A percentile compares a stretch with the other conserved stretches of the same genome.
Conservation (phyloP, 2,113 vertebrate genomes). For the Gavia stellata region DNA sequence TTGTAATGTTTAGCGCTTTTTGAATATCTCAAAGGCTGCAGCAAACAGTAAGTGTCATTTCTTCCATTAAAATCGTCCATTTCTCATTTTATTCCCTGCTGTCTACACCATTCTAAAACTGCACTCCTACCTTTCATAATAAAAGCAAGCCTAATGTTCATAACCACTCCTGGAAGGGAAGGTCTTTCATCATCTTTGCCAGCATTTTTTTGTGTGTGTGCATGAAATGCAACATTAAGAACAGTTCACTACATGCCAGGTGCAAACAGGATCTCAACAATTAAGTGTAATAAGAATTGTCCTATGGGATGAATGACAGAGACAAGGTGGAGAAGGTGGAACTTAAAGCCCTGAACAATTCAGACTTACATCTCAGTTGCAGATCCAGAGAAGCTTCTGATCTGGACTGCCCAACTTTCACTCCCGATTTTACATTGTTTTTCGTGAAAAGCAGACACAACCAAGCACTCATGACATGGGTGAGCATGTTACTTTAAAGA, state of each 20-base stretch:
- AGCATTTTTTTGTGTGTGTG: background rate
- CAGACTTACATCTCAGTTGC: background rate
- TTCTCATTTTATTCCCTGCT: background rate
- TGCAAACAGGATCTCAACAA: background rate
- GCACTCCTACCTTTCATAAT: background rate
- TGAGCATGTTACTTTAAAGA: background rate
- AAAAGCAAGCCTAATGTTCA: background rate
- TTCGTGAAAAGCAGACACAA: background rate
- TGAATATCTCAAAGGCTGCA: background rate
- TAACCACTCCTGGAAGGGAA: background rate
- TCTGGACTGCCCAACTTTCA: background rate
- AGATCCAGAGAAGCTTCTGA: background rate
- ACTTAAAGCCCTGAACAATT: background rate
- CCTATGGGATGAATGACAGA: background rate
- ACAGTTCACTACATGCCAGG: background rate
- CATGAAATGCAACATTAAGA: background rate
- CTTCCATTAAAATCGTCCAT: background rate
- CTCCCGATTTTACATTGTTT: background rate
- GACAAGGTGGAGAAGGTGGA: background rate
- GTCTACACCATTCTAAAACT: background rate
- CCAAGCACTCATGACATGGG: background rate
- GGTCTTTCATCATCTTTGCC: background rate
- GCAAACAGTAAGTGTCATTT: background rate
- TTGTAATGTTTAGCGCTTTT: background rate
- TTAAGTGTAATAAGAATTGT: background rate